Evolutionary conservation across 2,888 invertebrate genomes (phyloP), one percentile per base, ranked within the genome.

Genomic region (Tridacna crocea): DNA sequence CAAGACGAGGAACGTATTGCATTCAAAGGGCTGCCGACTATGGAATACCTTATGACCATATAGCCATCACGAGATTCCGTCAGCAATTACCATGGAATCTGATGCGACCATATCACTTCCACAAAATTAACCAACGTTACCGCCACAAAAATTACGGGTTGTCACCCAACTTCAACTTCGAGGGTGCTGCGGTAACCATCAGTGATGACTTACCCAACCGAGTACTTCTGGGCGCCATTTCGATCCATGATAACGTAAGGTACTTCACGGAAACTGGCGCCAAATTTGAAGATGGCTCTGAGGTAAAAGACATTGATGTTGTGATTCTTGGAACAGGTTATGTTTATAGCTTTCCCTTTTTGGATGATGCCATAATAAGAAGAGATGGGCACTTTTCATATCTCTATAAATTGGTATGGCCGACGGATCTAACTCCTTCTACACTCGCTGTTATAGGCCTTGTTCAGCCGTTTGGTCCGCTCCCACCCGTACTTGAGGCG

Each of bases 1-100:
- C 95, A 0, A 89, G 95, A 17, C 88, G 94, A 17, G 95, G 95
- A 17, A 89, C 94, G 0, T 95, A 94, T 93, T 90, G 94, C 15
- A 92, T 94, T 78, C 94, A 94, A 82, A 84, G 94, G 24, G 92
- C 94, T 10, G 88, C 76, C 10, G 89, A 89, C 24, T 74, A 80
- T 70, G 93, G 92, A 0, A 46, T 83, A 26, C 93, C 93, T 0
- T 86, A 87, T 46, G 93, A 93, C 80, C 88, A 92, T 72, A 72
- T 85, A 10, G 81, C 82, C 24, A 85, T 87, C 47, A 88, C 86
- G 10, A 74, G 91, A 22, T 87, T 87, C 77, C 72, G 82, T 12
- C 90, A 90, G 72, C 66, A 76, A 3, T 72, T 90, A 12, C 89
- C 90, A 24, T 77, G 76, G 77, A 82, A 82, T 27, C 77, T 88